Evolutionary conservation across 2,797 vertebrate genomes (phyloP).

Genomic region (Pangasius larnaudii): DNA sequence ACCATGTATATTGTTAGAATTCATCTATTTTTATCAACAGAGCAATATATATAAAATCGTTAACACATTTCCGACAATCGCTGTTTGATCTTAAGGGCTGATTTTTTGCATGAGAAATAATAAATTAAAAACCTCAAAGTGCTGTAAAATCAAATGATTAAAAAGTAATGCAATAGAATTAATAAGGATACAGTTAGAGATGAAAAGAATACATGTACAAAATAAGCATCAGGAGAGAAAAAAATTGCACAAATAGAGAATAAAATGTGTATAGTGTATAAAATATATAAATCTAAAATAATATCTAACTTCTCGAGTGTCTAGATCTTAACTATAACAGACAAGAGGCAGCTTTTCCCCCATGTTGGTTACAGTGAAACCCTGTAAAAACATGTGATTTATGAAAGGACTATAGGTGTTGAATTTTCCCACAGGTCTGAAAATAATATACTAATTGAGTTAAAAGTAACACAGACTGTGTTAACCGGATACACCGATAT

Average conservation of each 20-base stretch:
- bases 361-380: neutral
- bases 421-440: neutral
- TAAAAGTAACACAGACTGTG: too few relatives aligned
- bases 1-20: too few relatives aligned
- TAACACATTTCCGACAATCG: neutral
- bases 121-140: too few relatives aligned
- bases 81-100: too few relatives aligned
- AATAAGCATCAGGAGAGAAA: too few relatives aligned
- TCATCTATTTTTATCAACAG: neutral
- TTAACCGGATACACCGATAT: too few relatives aligned
- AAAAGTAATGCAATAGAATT: too few relatives aligned
- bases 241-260: neutral
- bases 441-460: neutral
- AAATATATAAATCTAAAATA: neutral
- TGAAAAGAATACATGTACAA: too few relatives aligned
- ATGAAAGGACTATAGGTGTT: neutral
- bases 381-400: neutral
- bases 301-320: neutral
- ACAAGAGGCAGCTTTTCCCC: neutral
- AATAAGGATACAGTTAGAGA: too few relatives aligned
- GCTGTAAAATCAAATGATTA: too few relatives aligned
- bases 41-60: neutral
- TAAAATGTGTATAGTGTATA: neutral
- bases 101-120: too few relatives aligned
- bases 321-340: neutral